Conservation (phyloP, 2,888 invertebrate genomes). For the Anthrax anthrax region DNA sequence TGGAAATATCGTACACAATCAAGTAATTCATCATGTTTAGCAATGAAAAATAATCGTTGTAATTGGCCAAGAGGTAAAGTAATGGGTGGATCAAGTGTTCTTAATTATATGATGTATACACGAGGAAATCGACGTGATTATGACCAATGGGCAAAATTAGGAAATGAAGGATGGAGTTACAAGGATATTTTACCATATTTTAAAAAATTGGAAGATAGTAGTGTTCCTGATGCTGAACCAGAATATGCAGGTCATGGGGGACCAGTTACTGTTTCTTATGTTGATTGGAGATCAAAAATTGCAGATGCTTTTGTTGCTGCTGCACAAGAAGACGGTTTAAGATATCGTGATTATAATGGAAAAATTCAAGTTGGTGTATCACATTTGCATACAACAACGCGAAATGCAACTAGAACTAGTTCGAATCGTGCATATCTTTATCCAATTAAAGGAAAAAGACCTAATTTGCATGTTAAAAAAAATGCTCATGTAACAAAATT, state of each 20-base stretch:
- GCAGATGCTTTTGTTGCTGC: constrained; percentile 18
- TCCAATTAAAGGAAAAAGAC: constrained; percentile 39
- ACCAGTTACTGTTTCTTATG: constrained; percentile 17
- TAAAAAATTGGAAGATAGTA: constrained; percentile 43
- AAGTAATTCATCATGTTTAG: constrained; percentile 40
- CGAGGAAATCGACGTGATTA: constrained; percentile 35
- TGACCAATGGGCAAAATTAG: constrained; percentile 38
- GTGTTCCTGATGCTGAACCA: constrained; percentile 33
- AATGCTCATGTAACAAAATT: constrained; percentile 45
- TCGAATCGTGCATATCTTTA: constrained; percentile 52
- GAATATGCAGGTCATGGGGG: constrained; percentile 16
- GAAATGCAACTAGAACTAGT: constrained; percentile 51
- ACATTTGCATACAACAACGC: constrained; percentile 46
- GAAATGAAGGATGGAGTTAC: constrained; percentile 38
- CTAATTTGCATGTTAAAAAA: constrained; percentile 48
- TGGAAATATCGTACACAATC: constrained; percentile 64
- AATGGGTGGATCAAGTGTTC: constrained; percentile 36
- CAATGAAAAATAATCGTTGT: constrained; percentile 22
- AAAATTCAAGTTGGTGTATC: constrained; percentile 37
- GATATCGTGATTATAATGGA: constrained; percentile 16
- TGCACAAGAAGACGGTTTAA: constrained; percentile 13
- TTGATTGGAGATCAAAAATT: constrained; percentile 13
- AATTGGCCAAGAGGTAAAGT: constrained; percentile 36
- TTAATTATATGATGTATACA: constrained; percentile 38
- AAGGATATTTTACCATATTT: constrained; percentile 37